Evolutionary conservation across 2,113 vertebrate species (phyloP), one percentile per base, ranked within the genome.

Genomic region (Phodopus roborovskii): DNA sequence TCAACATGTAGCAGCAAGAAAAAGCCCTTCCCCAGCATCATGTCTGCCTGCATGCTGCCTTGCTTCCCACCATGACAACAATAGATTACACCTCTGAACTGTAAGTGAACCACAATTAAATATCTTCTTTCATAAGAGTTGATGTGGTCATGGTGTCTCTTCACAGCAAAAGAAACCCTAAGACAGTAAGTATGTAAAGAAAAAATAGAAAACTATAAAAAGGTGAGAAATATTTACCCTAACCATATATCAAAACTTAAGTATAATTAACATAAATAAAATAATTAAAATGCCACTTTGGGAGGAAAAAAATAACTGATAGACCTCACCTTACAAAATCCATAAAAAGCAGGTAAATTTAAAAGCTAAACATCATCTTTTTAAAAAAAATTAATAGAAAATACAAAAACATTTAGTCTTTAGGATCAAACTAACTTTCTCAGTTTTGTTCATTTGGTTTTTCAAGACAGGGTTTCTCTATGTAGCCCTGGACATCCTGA

Each of bases 151-250:
- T 56, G 53, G 53, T 56, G 53, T 56, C 1, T 56, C 53, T 56
- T 56, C 53, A 56, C 53, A 56, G 53, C 53, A 56, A 56, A 56
- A 56, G 53, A 56, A 56, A 56, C 12, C 11, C 17, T 60, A 60
- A 60, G 33, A 71, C 6, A 78, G 90, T 53, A 74, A 56, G 6
- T 83, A 50, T 73, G 39, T 48, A 16, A 91, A 85, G 58, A 78
- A 90, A 89, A 73, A 45, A 5, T 78, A 20, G 30, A 56, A 96
- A 94, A 88, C 68, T 82, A 84, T 53, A 45, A 42, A 73, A 93
- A 95, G 28, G 73, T 30, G 64, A 24, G 19, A 90, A 28, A 26
- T 36, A 88, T n/a, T 7, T 86, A 50, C 45, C 9, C 24, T 56
- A 68, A 7, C 1, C 0, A 13, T 66, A 12, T 36, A 78, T 15